Percentiles rank a stretch among this genome's conserved stretches.
These are phyloP conservation scores for Pipistrellus kuhlii DNA, from an alignment of 2,797 vertebrate genomes.

Conservation along the genomic window DNA sequence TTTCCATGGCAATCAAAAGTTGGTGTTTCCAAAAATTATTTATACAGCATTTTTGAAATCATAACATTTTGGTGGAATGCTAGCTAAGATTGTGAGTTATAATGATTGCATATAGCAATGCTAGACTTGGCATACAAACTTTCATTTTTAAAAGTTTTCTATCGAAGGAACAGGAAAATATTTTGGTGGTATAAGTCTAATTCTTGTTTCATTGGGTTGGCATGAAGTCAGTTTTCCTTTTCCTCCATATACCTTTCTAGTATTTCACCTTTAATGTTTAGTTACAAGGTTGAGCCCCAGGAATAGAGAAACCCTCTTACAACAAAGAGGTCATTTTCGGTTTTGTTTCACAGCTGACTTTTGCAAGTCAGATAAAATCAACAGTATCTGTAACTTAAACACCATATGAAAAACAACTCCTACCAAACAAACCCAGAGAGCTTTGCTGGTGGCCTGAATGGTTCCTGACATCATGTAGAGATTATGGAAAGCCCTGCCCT, in stretches of 20 bases:
- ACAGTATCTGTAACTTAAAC: neutral
- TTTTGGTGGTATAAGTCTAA: neutral
- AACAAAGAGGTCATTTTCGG: neutral
- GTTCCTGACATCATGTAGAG: neutral
- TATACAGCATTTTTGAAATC: conserved; percentile 29
- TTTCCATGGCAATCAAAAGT: neutral
- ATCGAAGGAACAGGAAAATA: conserved; percentile 11
- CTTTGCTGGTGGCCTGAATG: neutral
- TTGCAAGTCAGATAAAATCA: conserved; percentile 28
- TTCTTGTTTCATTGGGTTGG: neutral
- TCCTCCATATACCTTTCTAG: neutral
- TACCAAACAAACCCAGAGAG: neutral
- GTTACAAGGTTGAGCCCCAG: neutral
- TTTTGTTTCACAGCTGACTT: neutral
- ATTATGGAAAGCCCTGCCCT: neutral
- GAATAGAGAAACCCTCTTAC: neutral
- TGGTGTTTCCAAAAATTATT: conserved; percentile 23
- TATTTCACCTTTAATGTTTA: neutral
- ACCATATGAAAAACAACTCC: conserved; percentile 30
- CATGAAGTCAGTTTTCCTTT: neutral
- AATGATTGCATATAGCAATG: neutral
- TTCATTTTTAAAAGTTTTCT: neutral
- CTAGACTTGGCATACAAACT: neutral
- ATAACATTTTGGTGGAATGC: neutral
- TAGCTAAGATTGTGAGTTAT: conserved; percentile 21